Evolutionary conservation across 2,888 invertebrate genomes (phyloP), one percentile per base, ranked within the genome.

Genomic region (Chrysotoxum bicinctum): DNA sequence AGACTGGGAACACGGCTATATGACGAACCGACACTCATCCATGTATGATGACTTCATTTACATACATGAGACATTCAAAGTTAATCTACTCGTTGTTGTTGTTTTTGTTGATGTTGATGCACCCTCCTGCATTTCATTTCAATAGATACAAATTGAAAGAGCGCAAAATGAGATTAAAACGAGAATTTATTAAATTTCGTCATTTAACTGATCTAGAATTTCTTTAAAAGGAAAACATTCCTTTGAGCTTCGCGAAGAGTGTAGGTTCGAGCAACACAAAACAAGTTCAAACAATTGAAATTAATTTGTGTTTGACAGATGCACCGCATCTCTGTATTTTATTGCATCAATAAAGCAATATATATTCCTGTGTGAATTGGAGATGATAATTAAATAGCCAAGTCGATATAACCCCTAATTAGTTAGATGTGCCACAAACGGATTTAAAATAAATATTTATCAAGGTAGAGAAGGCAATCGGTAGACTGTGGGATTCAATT

Each of bases 11-110:
- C 26, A 26, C 26, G 26, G 26, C 43, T 16, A 8, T 16, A 45
- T 45, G 40, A 40, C 58, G 54, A 72, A 40, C n/a, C 8, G 52
- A 56, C 69, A 74, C 19, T 56, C 50, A 60, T 54, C 35, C 70
- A 68, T 64, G 56, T 54, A 54, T 58, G 54, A 60, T 75, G 78
- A 84, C 70, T 74, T 84, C 79, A 74, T 69, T 78, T 26, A 50
- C 72, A 64, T 26, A 50, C 72, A 64, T 66, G 72, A 8, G 45
- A 68, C 73, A 74, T 56, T 56, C 56, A 73, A 37, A 66, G 37
- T 58, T 79, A 66, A 73, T 79, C 78, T 37, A 58, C 58, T 73
- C 21, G 37, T 16, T 37, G n/a, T 32, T 23, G 50, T 19, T 50
- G 2, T 43, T n/a, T n/a, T n/a, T n/a, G 43, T 5, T 35, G 45